These are phyloP conservation scores for Coptodon rendalli DNA, from an alignment of 2,113 vertebrate genomes.

Conservation along the genomic window DNA sequence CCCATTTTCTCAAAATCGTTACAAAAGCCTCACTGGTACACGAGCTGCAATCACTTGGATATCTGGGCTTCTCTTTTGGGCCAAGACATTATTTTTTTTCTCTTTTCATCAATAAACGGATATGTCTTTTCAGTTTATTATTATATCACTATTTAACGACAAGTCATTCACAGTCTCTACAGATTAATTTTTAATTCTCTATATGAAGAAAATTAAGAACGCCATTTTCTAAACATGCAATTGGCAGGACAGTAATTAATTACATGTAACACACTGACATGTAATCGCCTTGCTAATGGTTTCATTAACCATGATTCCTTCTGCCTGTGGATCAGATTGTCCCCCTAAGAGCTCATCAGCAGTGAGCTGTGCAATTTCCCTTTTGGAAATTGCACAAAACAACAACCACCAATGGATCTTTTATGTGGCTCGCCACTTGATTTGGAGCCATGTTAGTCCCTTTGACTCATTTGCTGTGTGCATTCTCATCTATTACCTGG, in stretches of 20 bases:
- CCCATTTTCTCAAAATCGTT: not conserved
- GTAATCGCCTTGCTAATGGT: constrained; percentile 21
- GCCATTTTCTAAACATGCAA: not conserved
- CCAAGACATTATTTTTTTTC: not conserved
- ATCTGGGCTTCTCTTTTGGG: not conserved
- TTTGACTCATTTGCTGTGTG: not conserved
- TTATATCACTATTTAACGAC: not conserved
- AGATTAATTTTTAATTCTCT: not conserved
- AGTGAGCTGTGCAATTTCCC: not conserved
- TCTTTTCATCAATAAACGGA: not conserved
- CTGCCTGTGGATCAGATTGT: not conserved
- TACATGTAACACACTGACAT: not conserved
- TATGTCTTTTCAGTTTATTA: not conserved
- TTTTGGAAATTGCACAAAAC: constrained; percentile 21
- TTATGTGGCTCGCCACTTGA: not conserved
- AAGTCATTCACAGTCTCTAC: not conserved
- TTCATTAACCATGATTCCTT: constrained; percentile 23
- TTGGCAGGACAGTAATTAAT: constrained; percentile 12
- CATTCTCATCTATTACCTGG: not conserved
- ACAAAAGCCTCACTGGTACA: not conserved
- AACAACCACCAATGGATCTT: constrained; percentile 8
- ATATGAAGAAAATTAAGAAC: not conserved
- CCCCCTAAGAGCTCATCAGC: constrained; percentile 15
- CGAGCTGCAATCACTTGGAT: not conserved
- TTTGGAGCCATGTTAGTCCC: not conserved